Conservation (phyloP, 2,888 invertebrate species). For the Cephus spinipes region DNA sequence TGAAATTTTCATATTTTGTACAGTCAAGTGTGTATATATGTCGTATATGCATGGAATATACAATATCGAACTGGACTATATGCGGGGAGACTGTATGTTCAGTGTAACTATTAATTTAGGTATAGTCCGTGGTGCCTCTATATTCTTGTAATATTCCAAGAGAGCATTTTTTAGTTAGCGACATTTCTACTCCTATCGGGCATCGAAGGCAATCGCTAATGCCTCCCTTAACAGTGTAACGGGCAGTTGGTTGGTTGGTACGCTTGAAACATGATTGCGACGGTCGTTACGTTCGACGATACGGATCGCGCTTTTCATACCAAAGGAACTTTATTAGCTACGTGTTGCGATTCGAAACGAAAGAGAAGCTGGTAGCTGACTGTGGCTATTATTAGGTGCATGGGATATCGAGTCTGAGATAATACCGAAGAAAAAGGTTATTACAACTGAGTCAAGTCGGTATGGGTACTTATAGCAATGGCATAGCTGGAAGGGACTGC, state of each 20-base stretch:
- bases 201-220: conserved; percentile 5
- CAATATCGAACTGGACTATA: no score
- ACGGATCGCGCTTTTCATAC: conserved; percentile 2
- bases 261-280: conserved; percentile 3
- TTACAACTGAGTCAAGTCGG: background rate
- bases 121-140: background rate
- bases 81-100: no score
- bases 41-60: no score
- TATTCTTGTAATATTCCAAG: background rate
- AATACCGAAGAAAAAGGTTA: background rate
- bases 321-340: conserved; percentile 5
- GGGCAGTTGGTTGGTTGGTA: background rate
- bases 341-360: conserved; percentile 3
- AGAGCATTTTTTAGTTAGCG: background rate
- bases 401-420: background rate
- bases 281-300: conserved; percentile 1
- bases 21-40: no score
- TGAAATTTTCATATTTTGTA: background rate
- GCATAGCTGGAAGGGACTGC: background rate
- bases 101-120: background rate
- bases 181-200: background rate
- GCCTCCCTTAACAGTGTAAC: background rate
- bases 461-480: background rate
- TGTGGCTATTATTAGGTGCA: background rate
- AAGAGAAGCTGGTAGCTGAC: background rate